Evolutionary conservation across 1,140 invertebrate genomes (phyloP), one percentile per base, ranked within the genome.

Genomic region (Manduca sexta): DNA sequence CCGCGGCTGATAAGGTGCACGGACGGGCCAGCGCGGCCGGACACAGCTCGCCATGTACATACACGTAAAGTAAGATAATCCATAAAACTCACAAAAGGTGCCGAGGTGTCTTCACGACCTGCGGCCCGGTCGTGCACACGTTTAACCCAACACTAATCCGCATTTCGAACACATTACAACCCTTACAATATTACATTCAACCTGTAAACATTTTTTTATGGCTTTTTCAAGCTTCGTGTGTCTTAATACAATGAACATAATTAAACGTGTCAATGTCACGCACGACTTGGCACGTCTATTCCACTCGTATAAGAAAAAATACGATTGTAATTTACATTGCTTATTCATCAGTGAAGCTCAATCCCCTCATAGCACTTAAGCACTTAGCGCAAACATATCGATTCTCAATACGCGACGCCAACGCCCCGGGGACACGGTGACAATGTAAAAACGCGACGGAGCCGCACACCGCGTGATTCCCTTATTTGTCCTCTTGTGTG

Each of bases 331-430:
- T 75, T 72, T 67, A 69, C 68, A 74, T 80, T 79, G 75, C 64
- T 76, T 80, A 80, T 78, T 74, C 74, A 77, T 75, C 72, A 77
- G 65, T 71, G 64, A 69, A 79, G 77, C 64, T 67, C 64, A 71
- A 71, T 79, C 74, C 77, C 72, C 69, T 65, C 70, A 59, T 71
- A 77, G 74, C 76, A 84, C 77, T 84, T 81, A 81, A 81, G 75
- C 80, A 81, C 80, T 84, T 78, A 80, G 65, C 59, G 60, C 69
- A 78, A 78, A 81, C 75, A 81, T 79, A 84, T 84, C 78, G 80
- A 77, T 78, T 80, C 61, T 79, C 64, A 73, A 78, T 75, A 64
- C 62, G 58, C 59, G 60, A 52, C 58, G 60, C 48, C 17, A 56
- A 56, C 69, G 63, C 78, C 75, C 76, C 59, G 48, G 78, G 78